Evolutionary conservation across 1,140 invertebrate species (phyloP), one percentile per base, ranked within the genome.

Genomic region (Trachymyrmex cornetzi): DNA sequence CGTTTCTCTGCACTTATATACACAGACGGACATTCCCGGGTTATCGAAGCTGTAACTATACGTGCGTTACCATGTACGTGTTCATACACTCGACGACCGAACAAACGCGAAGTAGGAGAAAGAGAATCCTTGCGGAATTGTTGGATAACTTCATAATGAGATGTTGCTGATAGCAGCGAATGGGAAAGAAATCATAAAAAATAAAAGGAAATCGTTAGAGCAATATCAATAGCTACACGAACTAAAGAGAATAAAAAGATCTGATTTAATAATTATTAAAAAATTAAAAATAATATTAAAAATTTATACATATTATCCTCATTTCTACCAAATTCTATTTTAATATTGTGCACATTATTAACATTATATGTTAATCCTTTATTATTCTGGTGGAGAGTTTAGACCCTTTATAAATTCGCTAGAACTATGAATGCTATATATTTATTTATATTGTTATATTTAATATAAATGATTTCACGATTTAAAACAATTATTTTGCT

Each of bases 1-100:
- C 34, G 38, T 24, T 59, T 63, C 57, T 61, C 69, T 16, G n/a
- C 30, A 61, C 44, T 84, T 84, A 74, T 84, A 59, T 71, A 67
- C 9, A 72, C 48, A 80, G 14, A 50, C n/a, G 55, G 27, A 66
- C 48, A 67, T 69, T 57, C 77, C 12, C 53, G 24, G 19, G 38
- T 84, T 84, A 84, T 84, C 80, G 55, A 38, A 57, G 50, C 16
- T 6, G 30, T 44, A 9, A 44, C 24, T 30, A 16, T 14, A 12
- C 34, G 0, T 16, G 16, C 22, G 11, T 53, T 48, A 27, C 64
- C 30, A 19, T 34, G 27, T 59, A 74, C 34, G 53, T 55, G 34
- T 81, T 50, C 64, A 19, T 12, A 30, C 14, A 34, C 24, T 38
- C 6, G 67, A 11, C 7, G 7, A 67, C 3, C 12, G 7, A 66